Base-by-base conservation (phyloP, 2,888 invertebrate species). In the Sminthurides aquaticus region DNA sequence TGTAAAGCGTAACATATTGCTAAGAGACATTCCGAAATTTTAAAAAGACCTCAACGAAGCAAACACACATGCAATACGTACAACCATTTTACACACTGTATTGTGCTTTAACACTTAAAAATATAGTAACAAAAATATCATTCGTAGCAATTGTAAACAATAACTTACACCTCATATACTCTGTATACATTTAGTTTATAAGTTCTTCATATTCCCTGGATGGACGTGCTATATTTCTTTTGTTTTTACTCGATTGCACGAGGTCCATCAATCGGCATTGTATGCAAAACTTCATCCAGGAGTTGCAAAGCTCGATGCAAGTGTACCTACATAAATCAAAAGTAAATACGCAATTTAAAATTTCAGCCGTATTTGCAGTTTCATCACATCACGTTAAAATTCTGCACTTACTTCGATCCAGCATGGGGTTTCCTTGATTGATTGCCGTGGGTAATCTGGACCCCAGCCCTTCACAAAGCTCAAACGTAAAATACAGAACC, bases 401-500 rank as follows among this genome's bases (percentile, higher is more conserved):
- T 20, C 2, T 55, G 25, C 22, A 67, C 69, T 68, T 75, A 82
- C 91, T 80, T 94, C 93, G 71, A 94, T 90, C 94, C 94, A 94
- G 81, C 94, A 94, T 0, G 99, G 99, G 3, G 98, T 99, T 80
- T 99, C 97, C 80, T 99, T 99, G 78, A 99, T 98, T 71, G 91
- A 92, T 78, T 91, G 89, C 69, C 98, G 84, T 20, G 93, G 95
- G 82, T 99, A 99, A 82, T 97, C 64, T 22, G 67, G 67, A 2
- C 98, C 99, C 99, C 99, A 99, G 72, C 99, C 99, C 82, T 99
- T 99, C n/a, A 99, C 99, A 80, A 99, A 99, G 79, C 96, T 97
- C 75, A 99, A 83, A 62, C 98, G 86, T 75, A 99, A 84, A 78
- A 99, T 97, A 80, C 98, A 99, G 67, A 99, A 85, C 68, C 98